phyloP scores from a whole-genome alignment of 64 coral and sea anemone species.

The Pocillopora damicornis region DNA sequence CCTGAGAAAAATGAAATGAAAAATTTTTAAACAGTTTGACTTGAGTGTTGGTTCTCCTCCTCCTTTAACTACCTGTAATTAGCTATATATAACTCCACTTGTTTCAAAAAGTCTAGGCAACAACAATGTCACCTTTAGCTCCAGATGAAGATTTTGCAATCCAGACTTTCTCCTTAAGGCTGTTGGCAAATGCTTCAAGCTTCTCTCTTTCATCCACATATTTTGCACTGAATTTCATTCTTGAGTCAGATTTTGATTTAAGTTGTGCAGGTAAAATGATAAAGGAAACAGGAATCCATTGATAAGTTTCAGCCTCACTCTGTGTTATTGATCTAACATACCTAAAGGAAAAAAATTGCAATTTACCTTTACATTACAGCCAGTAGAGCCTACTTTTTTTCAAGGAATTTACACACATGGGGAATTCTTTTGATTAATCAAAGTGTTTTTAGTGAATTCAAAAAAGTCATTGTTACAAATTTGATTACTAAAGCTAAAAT shows the following conservation, averaged over 20 bases:
- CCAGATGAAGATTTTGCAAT: slow-evolving; percentile 81
- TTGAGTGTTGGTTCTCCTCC: too few relatives aligned
- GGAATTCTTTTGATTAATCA: too few relatives aligned
- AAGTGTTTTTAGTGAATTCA: too few relatives aligned
- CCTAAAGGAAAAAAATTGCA: not conserved
- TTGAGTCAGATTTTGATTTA: slow-evolving; percentile 15
- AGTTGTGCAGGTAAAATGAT: slow-evolving; percentile 46
- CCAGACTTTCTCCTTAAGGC: slow-evolving; percentile 52
- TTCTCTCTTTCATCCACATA: slow-evolving; percentile 69
- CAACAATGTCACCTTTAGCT: slow-evolving; percentile 53
- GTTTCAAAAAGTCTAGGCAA: not conserved
- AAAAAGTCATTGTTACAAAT: too few relatives aligned
- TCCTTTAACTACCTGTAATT: too few relatives aligned
- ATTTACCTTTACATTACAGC: not conserved
- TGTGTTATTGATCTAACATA: slow-evolving; percentile 15
- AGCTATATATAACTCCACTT: too few relatives aligned
- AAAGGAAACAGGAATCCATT: slow-evolving; percentile 67
- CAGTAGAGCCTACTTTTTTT: too few relatives aligned
- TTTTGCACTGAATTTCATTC: slow-evolving; percentile 24
- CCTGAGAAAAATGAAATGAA: too few relatives aligned
- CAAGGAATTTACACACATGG: too few relatives aligned
- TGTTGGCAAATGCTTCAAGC: slow-evolving; percentile 25
- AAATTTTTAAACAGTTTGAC: too few relatives aligned
- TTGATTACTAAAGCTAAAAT: too few relatives aligned
- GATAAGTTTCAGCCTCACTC: slow-evolving; percentile 19